phyloP scores from a whole-genome alignment of 92 coral and sea anemone genomes.

The Muricea muricata region DNA sequence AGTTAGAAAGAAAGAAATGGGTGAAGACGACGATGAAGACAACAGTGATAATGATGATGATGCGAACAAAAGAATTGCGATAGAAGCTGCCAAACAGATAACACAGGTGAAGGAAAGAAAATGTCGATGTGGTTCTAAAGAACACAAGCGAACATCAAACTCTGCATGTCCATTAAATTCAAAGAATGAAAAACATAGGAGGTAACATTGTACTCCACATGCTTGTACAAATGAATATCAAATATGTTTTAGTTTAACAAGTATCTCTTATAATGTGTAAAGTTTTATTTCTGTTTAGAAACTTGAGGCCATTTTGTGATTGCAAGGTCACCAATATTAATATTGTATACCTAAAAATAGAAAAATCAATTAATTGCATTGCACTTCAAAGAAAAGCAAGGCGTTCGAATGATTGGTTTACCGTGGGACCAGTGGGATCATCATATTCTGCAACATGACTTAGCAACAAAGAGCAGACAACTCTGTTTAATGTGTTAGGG shows the following conservation, averaged over 20 bases:
- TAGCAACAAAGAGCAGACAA: background rate
- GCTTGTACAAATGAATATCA: background rate
- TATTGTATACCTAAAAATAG: conserved; percentile 61
- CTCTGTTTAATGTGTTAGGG: background rate
- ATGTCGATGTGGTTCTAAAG: conserved; percentile 38
- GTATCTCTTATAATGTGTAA: background rate
- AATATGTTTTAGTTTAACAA: background rate
- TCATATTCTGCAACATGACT: background rate
- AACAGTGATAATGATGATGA: background rate
- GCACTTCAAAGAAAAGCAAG: background rate
- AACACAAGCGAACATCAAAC: conserved; percentile 13
- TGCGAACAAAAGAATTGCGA: background rate
- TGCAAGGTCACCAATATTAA: conserved; percentile 63
- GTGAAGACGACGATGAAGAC: conserved; percentile 22
- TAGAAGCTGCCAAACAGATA: background rate
- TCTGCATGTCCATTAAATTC: conserved; percentile 32
- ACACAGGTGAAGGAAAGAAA: background rate
- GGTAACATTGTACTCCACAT: background rate
- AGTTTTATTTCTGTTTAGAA: background rate
- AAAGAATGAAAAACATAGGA: background rate
- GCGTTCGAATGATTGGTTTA: conserved; percentile 3
- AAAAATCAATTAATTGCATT: conserved; percentile 24
- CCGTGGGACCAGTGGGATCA: too few species aligned
- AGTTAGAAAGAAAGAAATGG: conserved; percentile 54
- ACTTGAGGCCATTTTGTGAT: conserved; percentile 59